A percentile compares a stretch with the other conserved stretches of the same genome.
These are phyloP conservation scores for Stegastes partitus DNA, from an alignment of 2,113 vertebrate species.

Conservation along the genomic window DNA sequence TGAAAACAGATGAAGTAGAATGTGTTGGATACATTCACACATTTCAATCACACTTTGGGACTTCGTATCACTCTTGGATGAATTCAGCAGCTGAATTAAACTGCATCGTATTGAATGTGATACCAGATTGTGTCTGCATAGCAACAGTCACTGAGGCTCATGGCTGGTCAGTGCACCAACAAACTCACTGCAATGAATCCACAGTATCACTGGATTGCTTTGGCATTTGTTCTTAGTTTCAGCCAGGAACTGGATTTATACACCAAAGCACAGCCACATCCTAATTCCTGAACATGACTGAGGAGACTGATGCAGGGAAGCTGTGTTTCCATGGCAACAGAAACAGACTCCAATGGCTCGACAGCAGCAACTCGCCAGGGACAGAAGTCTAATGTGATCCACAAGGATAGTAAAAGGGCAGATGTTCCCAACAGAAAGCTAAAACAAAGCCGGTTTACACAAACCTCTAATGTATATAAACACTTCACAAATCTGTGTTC, in stretches of 20 bases:
- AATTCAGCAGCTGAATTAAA: too few relatives aligned
- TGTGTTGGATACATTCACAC: too few relatives aligned
- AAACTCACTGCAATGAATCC: too few relatives aligned
- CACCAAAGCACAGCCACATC: background rate
- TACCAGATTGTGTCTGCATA: background rate
- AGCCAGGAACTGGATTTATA: background rate
- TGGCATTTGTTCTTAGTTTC: background rate
- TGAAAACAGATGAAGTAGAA: too few relatives aligned
- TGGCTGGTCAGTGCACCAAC: background rate
- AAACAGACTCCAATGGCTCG: slow-evolving; percentile 11
- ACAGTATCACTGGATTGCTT: too few relatives aligned
- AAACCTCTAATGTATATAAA: too few relatives aligned
- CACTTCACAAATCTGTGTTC: background rate
- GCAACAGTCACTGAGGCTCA: background rate
- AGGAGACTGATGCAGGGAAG: slow-evolving; percentile 5
- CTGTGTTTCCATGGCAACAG: slow-evolving; percentile 27
- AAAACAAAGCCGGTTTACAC: background rate
- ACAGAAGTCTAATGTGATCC: slow-evolving; percentile 20
- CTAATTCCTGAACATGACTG: slow-evolving; percentile 5
- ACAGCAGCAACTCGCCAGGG: background rate
- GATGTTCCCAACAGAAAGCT: background rate
- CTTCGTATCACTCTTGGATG: too few relatives aligned
- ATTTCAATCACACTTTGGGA: too few relatives aligned
- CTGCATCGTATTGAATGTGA: too few relatives aligned
- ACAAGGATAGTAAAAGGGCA: slow-evolving; percentile 7